phyloP scores from a whole-genome alignment of 2,797 vertebrate species.

The Pantherophis vulpinus region DNA sequence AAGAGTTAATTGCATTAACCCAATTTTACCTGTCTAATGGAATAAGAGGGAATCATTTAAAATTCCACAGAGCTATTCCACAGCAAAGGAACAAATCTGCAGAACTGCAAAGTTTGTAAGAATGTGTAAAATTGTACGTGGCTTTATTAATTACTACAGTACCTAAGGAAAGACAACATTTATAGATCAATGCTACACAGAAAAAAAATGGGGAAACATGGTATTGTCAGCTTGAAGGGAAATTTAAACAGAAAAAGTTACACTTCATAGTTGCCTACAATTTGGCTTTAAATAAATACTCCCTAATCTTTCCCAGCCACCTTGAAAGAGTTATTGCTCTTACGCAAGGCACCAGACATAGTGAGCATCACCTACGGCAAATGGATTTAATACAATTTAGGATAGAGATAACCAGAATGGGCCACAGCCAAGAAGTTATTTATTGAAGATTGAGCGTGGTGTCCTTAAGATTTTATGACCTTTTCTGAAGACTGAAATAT shows the following conservation, averaged over 20 bases:
- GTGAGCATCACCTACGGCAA: conserved; percentile 42
- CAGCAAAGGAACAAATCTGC: background rate
- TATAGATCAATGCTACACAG: background rate
- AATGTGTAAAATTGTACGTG: background rate
- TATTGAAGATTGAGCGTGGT: background rate
- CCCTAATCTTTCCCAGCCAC: conserved; percentile 18
- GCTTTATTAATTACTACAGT: conserved; percentile 9
- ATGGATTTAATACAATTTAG: conserved; percentile 38
- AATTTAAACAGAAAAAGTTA: conserved; percentile 31
- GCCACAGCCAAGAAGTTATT: background rate
- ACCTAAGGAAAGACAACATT: background rate
- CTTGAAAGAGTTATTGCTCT: conserved; percentile 31
- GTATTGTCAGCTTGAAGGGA: background rate
- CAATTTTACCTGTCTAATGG: background rate
- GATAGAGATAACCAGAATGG: background rate
- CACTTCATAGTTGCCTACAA: conserved; percentile 32
- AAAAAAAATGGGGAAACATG: background rate
- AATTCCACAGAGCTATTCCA: conserved; percentile 9
- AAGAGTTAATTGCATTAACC: background rate
- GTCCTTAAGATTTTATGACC: background rate
- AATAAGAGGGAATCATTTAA: conserved; percentile 9
- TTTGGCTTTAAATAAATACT: conserved; percentile 44
- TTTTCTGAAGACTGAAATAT: background rate
- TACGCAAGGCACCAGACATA: background rate
- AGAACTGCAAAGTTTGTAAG: conserved; percentile 27